These are phyloP conservation scores for Keiferia lycopersicella DNA, from an alignment of 2,888 invertebrate genomes.

Conservation along the genomic window DNA sequence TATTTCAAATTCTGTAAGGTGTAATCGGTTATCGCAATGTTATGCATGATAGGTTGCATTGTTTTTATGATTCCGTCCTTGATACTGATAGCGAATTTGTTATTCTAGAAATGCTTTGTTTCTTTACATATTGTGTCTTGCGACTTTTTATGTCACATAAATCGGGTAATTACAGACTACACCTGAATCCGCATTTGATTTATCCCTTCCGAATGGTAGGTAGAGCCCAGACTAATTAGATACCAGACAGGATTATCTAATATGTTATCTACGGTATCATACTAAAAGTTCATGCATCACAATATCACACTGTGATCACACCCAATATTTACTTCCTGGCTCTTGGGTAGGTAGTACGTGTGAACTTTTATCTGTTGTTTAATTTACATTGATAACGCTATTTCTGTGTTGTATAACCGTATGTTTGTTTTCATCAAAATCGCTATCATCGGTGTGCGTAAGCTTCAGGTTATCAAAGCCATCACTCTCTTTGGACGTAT, in stretches of 20 bases:
- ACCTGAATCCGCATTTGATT: no score
- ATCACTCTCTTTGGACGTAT: conserved; percentile 21
- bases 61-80: not conserved
- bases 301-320: not conserved
- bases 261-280: no score
- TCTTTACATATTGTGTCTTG: no score
- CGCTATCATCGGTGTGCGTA: conserved; percentile 40
- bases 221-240: no score
- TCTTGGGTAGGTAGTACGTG: not conserved
- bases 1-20: not conserved
- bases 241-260: no score
- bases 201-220: no score
- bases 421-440: conserved; percentile 32
- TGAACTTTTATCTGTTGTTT: conserved; percentile 17
- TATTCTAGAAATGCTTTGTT: not conserved
- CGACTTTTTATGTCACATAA: no score
- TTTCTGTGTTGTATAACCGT: conserved; percentile 37
- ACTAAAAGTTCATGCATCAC: no score
- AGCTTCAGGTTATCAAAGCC: conserved; percentile 53
- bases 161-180: no score
- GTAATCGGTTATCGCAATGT: not conserved
- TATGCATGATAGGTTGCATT: conserved; percentile 14
- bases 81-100: not conserved
- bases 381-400: conserved; percentile 32
- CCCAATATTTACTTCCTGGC: not conserved